These are phyloP conservation scores for Polypedilum pembai DNA, from an alignment of 1,140 invertebrate species.

Conservation along the genomic window DNA sequence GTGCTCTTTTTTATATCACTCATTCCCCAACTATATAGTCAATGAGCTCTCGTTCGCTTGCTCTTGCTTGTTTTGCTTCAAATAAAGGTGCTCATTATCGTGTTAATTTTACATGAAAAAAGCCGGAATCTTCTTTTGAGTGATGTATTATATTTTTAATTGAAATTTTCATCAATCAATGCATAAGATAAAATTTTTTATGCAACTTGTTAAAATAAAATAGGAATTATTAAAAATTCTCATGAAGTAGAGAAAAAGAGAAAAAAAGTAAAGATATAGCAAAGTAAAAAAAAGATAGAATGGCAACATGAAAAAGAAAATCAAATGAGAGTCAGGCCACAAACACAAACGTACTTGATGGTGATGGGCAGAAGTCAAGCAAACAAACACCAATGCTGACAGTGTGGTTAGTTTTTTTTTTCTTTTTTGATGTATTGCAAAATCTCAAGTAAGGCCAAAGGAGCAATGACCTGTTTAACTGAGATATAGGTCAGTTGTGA, in stretches of 20 bases:
- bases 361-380: not conserved
- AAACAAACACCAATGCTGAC: not conserved
- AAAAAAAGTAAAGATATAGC: no score
- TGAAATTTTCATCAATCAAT: no score
- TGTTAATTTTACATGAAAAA: no score
- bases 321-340: not conserved
- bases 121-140: no score
- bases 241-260: not conserved
- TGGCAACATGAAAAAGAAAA: not conserved
- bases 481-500: not conserved
- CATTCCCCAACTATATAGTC: not conserved
- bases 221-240: no score
- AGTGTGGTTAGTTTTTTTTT: not conserved
- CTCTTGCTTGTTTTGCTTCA: no score
- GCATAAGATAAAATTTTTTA: no score
- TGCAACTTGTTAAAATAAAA: no score
- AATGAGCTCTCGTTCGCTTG: not conserved
- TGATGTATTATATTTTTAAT: no score
- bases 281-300: not conserved
- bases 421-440: slow-evolving; percentile 23
- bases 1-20: slow-evolving; percentile 1
- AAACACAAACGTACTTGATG: not conserved
- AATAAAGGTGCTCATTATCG: no score
- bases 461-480: slow-evolving; percentile 22
- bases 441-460: slow-evolving; percentile 26